These are phyloP conservation scores for Limnephilus marmoratus DNA, from an alignment of 2,888 invertebrate genomes.

Conservation along the genomic window DNA sequence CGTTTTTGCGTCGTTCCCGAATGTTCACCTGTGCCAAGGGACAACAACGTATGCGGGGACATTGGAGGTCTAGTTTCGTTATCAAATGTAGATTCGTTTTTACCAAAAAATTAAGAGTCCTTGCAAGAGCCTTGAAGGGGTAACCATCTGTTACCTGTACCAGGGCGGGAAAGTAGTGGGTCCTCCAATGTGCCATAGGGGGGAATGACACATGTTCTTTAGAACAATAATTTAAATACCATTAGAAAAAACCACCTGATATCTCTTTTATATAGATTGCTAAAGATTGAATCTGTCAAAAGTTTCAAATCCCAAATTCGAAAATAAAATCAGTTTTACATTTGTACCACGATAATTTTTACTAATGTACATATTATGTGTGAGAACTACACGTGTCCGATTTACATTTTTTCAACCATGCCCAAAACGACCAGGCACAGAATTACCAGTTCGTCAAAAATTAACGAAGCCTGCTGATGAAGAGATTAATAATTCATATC, in stretches of 20 bases:
- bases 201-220: too few relatives aligned
- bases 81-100: too few relatives aligned
- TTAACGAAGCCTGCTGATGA: not conserved
- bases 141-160: too few relatives aligned
- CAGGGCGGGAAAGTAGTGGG: too few relatives aligned
- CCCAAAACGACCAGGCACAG: not conserved
- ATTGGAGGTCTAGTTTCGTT: too few relatives aligned
- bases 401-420: not conserved
- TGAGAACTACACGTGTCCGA: not conserved
- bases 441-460: not conserved
- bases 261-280: too few relatives aligned
- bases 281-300: too few relatives aligned
- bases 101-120: too few relatives aligned
- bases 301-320: too few relatives aligned
- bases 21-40: not conserved
- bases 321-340: not conserved
- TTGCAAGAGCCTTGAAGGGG: too few relatives aligned
- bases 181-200: not conserved
- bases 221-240: not conserved
- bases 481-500: slow-evolving; percentile 8
- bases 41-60: too few relatives aligned
- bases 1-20: not conserved
- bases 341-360: too few relatives aligned
- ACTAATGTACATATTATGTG: not conserved
- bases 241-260: not conserved